These are phyloP conservation scores for Leptopilina myrica DNA, from an alignment of 2,888 invertebrate species.

Conservation along the genomic window DNA sequence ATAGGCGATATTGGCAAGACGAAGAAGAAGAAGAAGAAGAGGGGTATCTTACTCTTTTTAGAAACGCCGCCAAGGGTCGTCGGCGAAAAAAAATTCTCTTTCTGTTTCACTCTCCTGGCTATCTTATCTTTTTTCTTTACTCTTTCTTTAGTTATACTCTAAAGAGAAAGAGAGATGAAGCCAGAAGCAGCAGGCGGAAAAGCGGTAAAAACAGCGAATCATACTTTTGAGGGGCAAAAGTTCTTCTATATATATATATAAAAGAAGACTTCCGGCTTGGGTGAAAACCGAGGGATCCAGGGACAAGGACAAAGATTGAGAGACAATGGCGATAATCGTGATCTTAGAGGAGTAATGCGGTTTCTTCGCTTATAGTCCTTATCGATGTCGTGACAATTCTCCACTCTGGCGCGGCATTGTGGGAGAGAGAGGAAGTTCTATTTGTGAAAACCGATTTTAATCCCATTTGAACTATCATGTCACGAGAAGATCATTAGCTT, in stretches of 20 bases:
- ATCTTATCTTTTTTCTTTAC: constrained; percentile 12
- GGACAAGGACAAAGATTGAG: constrained; percentile 22
- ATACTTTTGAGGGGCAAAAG: constrained; percentile 8
- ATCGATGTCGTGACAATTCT: constrained; percentile 32
- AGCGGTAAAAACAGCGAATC: constrained; percentile 33
- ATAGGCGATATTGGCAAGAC: neutral
- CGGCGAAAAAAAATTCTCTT: constrained; percentile 35
- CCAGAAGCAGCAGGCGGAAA: constrained; percentile 5
- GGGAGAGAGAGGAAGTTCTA: constrained; percentile 14
- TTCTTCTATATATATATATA: too few relatives aligned
- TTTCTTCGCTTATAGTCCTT: neutral
- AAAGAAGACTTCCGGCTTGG: constrained; percentile 31
- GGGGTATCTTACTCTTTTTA: constrained; percentile 10
- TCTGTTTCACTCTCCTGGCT: constrained; percentile 42
- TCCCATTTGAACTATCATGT: neutral
- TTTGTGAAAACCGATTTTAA: constrained; percentile 6
- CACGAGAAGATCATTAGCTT: neutral
- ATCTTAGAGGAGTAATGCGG: constrained; percentile 21
- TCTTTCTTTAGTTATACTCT: too few relatives aligned
- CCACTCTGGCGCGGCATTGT: neutral
- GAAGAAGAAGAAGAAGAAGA: neutral
- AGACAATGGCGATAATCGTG: constrained; percentile 35
- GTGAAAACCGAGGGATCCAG: constrained; percentile 20
- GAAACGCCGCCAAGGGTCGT: constrained; percentile 28
- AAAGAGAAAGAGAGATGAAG: neutral